A percentile compares a stretch with the other conserved stretches of the same genome.
These are phyloP conservation scores for Drosophila lacertosa DNA, from an alignment of 1,140 invertebrate species.

Conservation along the genomic window DNA sequence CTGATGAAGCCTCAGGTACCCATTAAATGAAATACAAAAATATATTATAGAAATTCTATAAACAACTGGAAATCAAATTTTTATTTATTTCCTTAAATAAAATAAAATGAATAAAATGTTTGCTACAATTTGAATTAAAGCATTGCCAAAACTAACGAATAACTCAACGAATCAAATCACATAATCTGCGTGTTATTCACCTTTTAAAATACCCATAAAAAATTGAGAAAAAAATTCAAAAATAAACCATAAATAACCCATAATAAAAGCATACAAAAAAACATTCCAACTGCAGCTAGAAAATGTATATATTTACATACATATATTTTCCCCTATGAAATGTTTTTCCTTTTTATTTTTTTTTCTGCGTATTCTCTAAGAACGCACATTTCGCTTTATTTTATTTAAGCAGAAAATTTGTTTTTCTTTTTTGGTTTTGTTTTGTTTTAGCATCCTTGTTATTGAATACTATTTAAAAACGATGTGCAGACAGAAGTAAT, in stretches of 20 bases:
- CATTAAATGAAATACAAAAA: no score
- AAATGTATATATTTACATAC: not conserved
- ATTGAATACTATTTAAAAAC: conserved; percentile 50
- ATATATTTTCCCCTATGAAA: conserved; percentile 5
- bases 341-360: conserved; percentile 9
- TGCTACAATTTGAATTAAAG: no score
- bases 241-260: conserved; percentile 48
- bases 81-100: no score
- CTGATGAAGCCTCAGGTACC: no score
- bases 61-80: no score
- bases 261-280: conserved; percentile 22
- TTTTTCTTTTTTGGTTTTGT: conserved; percentile 27
- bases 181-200: conserved; percentile 59
- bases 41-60: no score
- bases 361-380: conserved; percentile 3
- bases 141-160: not conserved
- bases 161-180: conserved; percentile 3
- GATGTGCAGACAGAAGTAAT: conserved; percentile 52
- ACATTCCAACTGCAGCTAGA: conserved; percentile 26
- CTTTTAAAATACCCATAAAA: conserved; percentile 33
- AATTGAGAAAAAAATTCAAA: conserved; percentile 11
- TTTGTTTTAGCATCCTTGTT: conserved; percentile 54
- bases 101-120: no score
- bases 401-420: conserved; percentile 21
- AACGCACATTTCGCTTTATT: conserved; percentile 14